A percentile compares a stretch with the other conserved stretches of the same genome.
Evolutionary conservation across 2,113 vertebrate genomes (phyloP).

Genomic region (Alectura lathami): DNA sequence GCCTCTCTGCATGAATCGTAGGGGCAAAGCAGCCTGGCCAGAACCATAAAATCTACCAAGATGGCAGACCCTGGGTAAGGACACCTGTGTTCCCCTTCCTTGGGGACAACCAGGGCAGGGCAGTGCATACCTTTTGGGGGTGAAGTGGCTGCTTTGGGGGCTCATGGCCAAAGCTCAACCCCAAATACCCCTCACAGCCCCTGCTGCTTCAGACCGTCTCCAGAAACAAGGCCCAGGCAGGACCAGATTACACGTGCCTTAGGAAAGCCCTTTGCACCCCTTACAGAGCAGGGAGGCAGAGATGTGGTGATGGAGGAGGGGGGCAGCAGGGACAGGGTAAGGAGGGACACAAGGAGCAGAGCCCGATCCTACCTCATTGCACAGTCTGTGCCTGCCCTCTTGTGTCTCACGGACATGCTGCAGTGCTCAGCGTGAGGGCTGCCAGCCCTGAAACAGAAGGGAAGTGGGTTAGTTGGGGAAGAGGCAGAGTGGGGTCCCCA

Average conservation of each 20-base stretch:
- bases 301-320: neutral
- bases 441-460: rapidly evolving
- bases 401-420: neutral
- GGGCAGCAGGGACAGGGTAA: neutral
- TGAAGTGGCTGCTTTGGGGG: neutral
- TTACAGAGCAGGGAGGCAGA: neutral
- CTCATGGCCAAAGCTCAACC: neutral
- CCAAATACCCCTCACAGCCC: rapidly evolving
- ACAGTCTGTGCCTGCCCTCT: conserved; percentile 58
- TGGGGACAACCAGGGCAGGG: neutral
- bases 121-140: neutral
- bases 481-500: neutral
- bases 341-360: neutral
- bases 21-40: neutral
- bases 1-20: rapidly evolving
- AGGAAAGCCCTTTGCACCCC: rapidly evolving
- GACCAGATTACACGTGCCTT: neutral
- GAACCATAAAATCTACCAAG: neutral
- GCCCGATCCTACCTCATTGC: neutral
- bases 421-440: neutral
- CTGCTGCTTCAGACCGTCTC: neutral
- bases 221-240: neutral
- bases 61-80: neutral
- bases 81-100: neutral
- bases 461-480: rapidly evolving